Conservation (phyloP, 2,797 vertebrate genomes). For the Eremophila alpestris region DNA sequence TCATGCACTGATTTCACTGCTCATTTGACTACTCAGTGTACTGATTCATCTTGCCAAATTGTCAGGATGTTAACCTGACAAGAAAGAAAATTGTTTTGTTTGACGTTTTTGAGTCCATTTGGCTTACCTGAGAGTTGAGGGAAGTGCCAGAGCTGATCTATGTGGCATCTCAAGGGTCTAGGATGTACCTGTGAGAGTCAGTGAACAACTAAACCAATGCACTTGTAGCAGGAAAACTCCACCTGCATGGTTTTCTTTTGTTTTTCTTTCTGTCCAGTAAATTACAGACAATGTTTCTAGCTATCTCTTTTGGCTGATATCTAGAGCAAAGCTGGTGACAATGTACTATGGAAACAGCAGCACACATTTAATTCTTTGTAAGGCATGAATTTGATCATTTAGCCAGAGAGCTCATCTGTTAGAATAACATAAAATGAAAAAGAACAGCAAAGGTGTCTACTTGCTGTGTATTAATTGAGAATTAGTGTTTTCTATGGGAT, state of each 20-base stretch:
- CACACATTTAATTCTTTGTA: neutral
- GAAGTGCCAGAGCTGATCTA: neutral
- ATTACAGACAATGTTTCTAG: neutral
- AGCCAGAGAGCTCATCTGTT: neutral
- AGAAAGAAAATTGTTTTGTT: neutral
- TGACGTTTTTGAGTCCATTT: neutral
- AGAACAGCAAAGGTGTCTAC: neutral
- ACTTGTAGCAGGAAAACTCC: neutral
- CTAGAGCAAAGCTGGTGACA: neutral
- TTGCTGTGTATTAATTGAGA: neutral
- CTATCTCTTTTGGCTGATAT: neutral
- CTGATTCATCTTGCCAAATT: neutral
- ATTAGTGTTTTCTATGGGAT: neutral
- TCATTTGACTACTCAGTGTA: neutral
- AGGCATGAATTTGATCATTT: neutral
- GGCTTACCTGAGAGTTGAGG: neutral
- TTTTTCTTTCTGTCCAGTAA: neutral
- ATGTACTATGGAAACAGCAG: neutral
- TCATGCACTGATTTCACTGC: neutral
- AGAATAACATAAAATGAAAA: neutral
- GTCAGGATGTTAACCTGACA: neutral
- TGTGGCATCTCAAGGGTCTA: neutral
- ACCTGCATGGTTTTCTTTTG: neutral
- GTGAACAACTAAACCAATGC: neutral
- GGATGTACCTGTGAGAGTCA: neutral